Percentiles rank a stretch among this genome's conserved stretches.
Conservation (phyloP, 2,888 invertebrate species). For the Altica lythri region DNA sequence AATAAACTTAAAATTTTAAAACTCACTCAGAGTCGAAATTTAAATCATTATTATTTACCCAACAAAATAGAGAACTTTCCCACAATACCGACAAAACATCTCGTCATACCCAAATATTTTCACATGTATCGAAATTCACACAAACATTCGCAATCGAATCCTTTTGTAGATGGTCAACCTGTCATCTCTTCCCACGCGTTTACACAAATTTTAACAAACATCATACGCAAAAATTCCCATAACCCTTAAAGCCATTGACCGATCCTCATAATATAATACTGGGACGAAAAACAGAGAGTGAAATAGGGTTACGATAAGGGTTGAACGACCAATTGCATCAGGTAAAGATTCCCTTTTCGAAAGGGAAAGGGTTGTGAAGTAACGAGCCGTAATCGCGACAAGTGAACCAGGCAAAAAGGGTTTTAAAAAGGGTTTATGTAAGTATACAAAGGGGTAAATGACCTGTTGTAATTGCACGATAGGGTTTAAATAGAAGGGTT, state of each 20-base stretch:
- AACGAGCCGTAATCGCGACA: conserved; percentile 28
- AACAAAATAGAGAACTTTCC: not conserved
- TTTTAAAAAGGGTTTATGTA: not conserved
- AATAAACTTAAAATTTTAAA: too few relatives aligned
- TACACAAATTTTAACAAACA: conserved; percentile 27
- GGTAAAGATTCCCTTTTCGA: conserved; percentile 43
- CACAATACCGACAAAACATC: conserved; percentile 8
- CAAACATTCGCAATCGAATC: conserved; percentile 16
- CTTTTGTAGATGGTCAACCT: conserved; percentile 20
- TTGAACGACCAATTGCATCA: conserved; percentile 45
- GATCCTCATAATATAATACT: conserved; percentile 13
- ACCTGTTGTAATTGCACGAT: conserved; percentile 24
- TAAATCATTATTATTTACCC: too few relatives aligned
- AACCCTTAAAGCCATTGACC: conserved; percentile 22
- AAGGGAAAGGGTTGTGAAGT: conserved; percentile 40
- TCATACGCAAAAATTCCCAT: conserved; percentile 25
- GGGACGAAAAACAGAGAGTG: conserved; percentile 41
- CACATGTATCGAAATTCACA: conserved; percentile 13
- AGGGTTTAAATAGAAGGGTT: conserved; percentile 34
- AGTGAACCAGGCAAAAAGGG: conserved; percentile 22
- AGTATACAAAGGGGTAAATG: conserved; percentile 40
- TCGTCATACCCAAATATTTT: conserved; percentile 12
- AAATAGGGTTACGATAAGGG: conserved; percentile 38
- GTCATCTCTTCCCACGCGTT: conserved; percentile 29
- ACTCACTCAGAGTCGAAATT: too few relatives aligned